phyloP scores from a whole-genome alignment of 2,113 vertebrate genomes.

The Corythaeola cristata region DNA sequence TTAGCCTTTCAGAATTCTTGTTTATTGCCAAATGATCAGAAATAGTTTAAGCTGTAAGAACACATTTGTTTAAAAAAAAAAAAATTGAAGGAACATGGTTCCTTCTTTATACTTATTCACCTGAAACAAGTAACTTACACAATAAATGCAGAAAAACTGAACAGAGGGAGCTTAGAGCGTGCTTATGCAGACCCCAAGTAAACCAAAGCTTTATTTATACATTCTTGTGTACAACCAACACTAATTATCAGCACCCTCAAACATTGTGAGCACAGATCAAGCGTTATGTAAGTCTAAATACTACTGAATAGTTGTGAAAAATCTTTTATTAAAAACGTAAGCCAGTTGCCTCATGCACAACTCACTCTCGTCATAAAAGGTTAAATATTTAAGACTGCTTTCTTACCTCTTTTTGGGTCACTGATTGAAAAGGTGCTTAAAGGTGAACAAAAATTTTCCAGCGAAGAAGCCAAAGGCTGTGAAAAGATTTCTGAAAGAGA shows the following conservation, averaged over 20 bases:
- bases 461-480: slow-evolving; percentile 78
- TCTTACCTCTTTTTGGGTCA: slow-evolving; percentile 87
- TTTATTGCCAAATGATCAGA: background rate
- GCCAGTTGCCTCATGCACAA: background rate
- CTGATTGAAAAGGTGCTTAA: slow-evolving; percentile 85
- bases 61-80: background rate
- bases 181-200: background rate
- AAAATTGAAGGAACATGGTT: background rate
- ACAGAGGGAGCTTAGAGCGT: background rate
- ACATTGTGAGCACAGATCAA: background rate
- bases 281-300: background rate
- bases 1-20: background rate
- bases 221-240: background rate
- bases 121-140: background rate
- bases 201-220: background rate
- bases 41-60: background rate
- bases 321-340: background rate
- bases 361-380: background rate
- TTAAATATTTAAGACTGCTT: background rate
- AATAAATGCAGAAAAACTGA: background rate
- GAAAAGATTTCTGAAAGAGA: slow-evolving; percentile 77
- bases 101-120: background rate
- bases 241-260: background rate
- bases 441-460: slow-evolving; percentile 83
- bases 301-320: background rate